Base-by-base conservation (phyloP, 2,113 vertebrate genomes). In the Seriola rivoliana region DNA sequence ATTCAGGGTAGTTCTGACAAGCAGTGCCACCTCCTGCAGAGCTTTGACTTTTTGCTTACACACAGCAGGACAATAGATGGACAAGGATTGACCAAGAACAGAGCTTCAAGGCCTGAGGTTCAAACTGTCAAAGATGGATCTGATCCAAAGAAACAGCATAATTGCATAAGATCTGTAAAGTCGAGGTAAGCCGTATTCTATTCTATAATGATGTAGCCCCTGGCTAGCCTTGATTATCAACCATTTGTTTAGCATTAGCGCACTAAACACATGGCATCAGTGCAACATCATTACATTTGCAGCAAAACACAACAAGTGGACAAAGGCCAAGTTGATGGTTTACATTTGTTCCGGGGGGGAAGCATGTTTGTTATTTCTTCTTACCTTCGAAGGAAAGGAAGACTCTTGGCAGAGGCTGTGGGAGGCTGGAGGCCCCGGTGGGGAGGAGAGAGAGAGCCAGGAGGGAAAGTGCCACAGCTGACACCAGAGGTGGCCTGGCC, bases 351-450 rank as follows among this genome's bases (percentile, higher is more conserved):
- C 75, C 6, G 21, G 16, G 36, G 38, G 60, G 71, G 29, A 29
- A 5, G 55, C 14, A 38, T 57, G 71, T 80, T 82, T 25, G 36
- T 55, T 66, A 25, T 70, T 74, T 62, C 14, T 36, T 60, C 89
- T 90, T 93, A 96, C 95, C 95, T 89, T 93, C 92, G 71, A 95
- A 96, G 50, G 94, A 69, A 23, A 96, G 93, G 87, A 95, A 93
- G 82, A 96, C 89, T 86, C 95, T 92, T 4, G 95, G 94, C 84
- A 84, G 85, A 13, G 94, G 95, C 34, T 91, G 94, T 16, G 82
- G 77, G 66, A 95, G 69, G 87, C 91, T 59, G 81, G 58, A 88
- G 71, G 80, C 75, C n/a, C 82, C 72, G 29, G 72, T 70, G 82
- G 84, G 55, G 81, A 94, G 78, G 29, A 93, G 70, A 42, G 58